These are phyloP conservation scores for Leptogaster cylindrica DNA, from an alignment of 2,888 invertebrate species.

Conservation along the genomic window DNA sequence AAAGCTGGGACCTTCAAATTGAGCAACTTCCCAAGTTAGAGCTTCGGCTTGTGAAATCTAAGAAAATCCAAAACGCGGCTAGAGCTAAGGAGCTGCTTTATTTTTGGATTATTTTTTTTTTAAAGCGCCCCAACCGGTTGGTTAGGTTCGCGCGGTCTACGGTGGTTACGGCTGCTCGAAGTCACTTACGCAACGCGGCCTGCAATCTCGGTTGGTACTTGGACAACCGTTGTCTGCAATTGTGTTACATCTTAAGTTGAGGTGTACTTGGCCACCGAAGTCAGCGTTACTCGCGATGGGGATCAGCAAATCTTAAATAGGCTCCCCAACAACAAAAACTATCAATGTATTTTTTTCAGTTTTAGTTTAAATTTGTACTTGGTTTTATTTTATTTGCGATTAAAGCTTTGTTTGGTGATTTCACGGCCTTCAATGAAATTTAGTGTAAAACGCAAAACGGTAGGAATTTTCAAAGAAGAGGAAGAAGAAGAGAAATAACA, in stretches of 20 bases:
- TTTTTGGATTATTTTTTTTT: no score
- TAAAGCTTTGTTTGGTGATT: constrained; percentile 32
- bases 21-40: constrained; percentile 17
- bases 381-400: no score
- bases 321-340: no score
- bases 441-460: constrained; percentile 25
- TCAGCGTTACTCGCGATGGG: constrained; percentile 3
- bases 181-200: constrained; percentile 28
- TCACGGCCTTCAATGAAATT: constrained; percentile 28
- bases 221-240: constrained; percentile 1
- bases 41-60: constrained; percentile 9
- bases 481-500: no score
- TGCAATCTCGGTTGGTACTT: constrained; percentile 10
- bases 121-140: constrained; percentile 15
- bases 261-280: no score
- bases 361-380: no score
- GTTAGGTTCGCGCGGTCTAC: neutral
- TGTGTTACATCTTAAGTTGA: constrained; percentile 8
- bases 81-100: constrained; percentile 4
- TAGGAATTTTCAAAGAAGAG: no score
- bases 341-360: no score
- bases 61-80: constrained; percentile 2
- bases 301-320: no score
- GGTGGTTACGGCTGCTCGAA: neutral
- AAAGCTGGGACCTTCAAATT: constrained; percentile 35